Base-by-base conservation (phyloP, 2,888 invertebrate genomes). In the Parelbella ahira region DNA sequence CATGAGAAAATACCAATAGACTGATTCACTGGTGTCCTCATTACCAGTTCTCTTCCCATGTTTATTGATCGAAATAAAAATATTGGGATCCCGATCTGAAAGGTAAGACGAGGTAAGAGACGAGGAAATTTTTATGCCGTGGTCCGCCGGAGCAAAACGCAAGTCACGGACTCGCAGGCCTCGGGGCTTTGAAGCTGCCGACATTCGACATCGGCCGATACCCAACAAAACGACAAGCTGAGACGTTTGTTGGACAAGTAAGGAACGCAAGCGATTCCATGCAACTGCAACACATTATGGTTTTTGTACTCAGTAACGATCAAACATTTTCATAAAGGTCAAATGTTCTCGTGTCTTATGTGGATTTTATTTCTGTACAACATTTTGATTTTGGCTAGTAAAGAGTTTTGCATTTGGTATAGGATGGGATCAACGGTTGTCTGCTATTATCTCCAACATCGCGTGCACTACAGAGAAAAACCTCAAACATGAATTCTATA, bases 141-240 rank as follows among this genome's bases (percentile, higher is more conserved):
- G 45, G 49, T 48, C 51, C 51, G 46, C 51, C 42, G 60, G 58
- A 55, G 62, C 65, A 73, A 82, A 81, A 64, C 56, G 80, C 74
- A 57, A 82, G 83, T 84, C 84, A 84, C 65, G 60, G 71, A 63
- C 74, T 78, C 82, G 63, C 68, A 70, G 63, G 56, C 60, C 68
- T 56, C 60, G 60, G 63, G 62, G 67, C 84, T 86, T 86, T 86
- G 84, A 86, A 78, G 78, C 69, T 60, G 79, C 84, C 86, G 82
- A 75, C 83, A 70, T 75, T 82, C 82, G 79, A 78, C 82, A 74
- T 73, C 80, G 71, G 46, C 61, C 81, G 80, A 83, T 82, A 76
- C 71, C 77, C 73, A 76, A 82, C 81, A 83, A 84, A 83, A 83
- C 80, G 81, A 83, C 77, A 69, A 77, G 65, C 65, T 52, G 45